Conservation (phyloP, 2,888 invertebrate genomes). For the Aphrophora alni region DNA sequence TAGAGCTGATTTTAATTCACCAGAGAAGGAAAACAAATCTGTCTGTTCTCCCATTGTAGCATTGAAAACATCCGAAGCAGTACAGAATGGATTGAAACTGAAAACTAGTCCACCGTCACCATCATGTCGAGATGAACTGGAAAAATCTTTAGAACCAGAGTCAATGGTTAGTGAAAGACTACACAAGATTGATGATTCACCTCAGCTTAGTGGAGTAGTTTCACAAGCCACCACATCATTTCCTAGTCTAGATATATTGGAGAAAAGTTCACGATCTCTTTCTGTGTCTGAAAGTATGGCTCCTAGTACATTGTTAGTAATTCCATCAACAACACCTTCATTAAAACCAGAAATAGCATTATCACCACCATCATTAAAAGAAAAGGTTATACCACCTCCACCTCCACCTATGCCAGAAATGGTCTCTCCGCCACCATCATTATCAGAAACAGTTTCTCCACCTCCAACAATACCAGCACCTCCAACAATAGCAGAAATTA, state of each 20-base stretch:
- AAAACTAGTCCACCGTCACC: not conserved
- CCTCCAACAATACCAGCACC: constrained; percentile 42
- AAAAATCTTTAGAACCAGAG: not conserved
- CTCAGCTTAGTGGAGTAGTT: not conserved
- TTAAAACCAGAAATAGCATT: not conserved
- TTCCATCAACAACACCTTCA: constrained; percentile 35
- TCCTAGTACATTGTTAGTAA: constrained; percentile 46
- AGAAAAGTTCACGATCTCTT: constrained; percentile 13
- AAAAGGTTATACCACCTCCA: constrained; percentile 40
- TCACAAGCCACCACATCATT: not conserved
- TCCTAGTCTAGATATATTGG: not conserved
- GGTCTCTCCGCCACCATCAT: constrained; percentile 56
- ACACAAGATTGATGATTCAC: not conserved
- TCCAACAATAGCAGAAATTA: not conserved
- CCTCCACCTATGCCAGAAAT: constrained; percentile 51
- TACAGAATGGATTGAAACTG: no score
- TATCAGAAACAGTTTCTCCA: constrained; percentile 46
- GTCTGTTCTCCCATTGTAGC: not conserved
- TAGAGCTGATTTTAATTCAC: constrained; percentile 61
- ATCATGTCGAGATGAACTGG: not conserved
- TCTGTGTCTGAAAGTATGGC: not conserved
- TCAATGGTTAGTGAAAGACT: no score
- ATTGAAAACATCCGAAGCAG: not conserved
- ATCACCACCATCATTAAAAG: not conserved
- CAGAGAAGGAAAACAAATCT: constrained; percentile 53